Evolutionary conservation across 2,888 invertebrate genomes (phyloP).

Genomic region (Drosophila paracracens): DNA sequence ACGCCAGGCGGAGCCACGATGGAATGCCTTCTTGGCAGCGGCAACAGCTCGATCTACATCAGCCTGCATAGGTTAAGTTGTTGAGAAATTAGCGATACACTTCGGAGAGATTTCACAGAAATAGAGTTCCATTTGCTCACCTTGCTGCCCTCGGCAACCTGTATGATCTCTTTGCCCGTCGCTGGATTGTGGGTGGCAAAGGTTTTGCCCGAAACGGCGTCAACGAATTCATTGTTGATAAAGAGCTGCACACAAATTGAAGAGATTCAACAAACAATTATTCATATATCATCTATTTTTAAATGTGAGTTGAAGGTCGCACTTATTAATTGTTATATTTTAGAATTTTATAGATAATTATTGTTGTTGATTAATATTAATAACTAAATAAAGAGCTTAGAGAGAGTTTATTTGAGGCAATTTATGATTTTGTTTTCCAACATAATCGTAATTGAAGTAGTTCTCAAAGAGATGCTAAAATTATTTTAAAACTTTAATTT

Average conservation of each 20-base stretch:
- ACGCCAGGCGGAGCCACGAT: conserved; percentile 91
- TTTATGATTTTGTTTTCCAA: background rate
- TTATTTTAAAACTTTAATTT: background rate
- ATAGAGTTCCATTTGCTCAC: conserved; percentile 84
- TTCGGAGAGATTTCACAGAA: background rate
- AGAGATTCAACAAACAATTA: background rate
- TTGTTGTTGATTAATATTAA: background rate
- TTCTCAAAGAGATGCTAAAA: background rate
- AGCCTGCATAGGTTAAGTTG: conserved; percentile 85
- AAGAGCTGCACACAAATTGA: conserved; percentile 87
- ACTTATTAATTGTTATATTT: background rate
- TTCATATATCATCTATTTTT: background rate
- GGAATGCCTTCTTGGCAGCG: conserved; percentile 92
- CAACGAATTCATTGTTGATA: conserved; percentile 93
- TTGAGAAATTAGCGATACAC: background rate
- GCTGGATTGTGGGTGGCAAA: conserved; percentile 94
- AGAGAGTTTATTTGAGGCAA: background rate
- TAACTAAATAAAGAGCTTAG: background rate
- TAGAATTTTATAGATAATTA: background rate
- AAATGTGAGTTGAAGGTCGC: background rate
- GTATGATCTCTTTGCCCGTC: conserved; percentile 90
- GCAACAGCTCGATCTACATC: conserved; percentile 93
- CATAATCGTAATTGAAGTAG: background rate
- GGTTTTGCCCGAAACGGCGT: conserved; percentile 93
- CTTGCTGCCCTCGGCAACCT: conserved; percentile 94